These are phyloP conservation scores for Aldabrachelys gigantea DNA, from an alignment of 2,113 vertebrate species.

Conservation along the genomic window DNA sequence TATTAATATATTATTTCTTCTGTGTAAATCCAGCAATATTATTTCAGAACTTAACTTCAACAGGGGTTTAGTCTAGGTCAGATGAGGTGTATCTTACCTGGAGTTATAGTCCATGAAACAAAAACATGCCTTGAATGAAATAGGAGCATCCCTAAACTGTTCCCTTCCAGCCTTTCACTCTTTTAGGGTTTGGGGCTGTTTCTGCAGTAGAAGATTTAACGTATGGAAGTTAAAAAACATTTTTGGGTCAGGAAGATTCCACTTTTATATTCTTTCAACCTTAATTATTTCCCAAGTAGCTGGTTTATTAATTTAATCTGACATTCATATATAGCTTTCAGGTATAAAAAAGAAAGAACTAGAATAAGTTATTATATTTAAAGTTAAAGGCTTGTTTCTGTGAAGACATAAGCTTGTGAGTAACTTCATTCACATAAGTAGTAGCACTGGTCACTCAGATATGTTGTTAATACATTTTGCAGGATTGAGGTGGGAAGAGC, in stretches of 20 bases:
- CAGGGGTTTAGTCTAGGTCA: not conserved
- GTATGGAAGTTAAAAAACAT: not conserved
- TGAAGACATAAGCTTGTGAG: not conserved
- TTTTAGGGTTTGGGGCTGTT: not conserved
- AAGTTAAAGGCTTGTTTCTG: not conserved
- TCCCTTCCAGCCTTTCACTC: not conserved
- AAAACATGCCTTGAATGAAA: fast-evolving
- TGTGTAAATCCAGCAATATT: not conserved
- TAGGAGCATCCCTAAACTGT: not conserved
- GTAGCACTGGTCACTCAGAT: not conserved
- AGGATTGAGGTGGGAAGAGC: not conserved
- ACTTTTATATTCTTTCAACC: not conserved
- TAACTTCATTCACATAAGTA: not conserved
- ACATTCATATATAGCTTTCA: not conserved
- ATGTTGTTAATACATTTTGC: not conserved
- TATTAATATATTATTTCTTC: not conserved
- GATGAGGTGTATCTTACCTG: not conserved
- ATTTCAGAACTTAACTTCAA: not conserved
- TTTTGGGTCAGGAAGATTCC: not conserved
- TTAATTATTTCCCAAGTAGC: not conserved
- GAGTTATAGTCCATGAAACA: not conserved
- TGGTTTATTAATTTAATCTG: not conserved
- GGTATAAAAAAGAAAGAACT: not conserved
- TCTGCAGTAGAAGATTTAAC: not conserved
- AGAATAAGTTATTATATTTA: not conserved